Base-by-base conservation (phyloP, 1,140 invertebrate genomes). In the Dreissena polymorpha region DNA sequence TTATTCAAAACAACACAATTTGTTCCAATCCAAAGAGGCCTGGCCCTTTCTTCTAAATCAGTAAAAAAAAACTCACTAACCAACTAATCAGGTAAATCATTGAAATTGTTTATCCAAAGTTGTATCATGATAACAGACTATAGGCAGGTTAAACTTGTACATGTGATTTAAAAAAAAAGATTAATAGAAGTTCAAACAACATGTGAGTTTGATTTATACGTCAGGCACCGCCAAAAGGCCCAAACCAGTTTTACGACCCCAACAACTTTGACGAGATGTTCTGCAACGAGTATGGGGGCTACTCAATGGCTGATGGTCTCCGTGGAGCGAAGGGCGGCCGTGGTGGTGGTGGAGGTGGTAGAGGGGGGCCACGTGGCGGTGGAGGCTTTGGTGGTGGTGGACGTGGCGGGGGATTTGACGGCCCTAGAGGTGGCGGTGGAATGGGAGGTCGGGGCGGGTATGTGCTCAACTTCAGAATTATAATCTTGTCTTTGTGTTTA, bases 191-290 rank as follows among this genome's bases (percentile, higher is more conserved):
- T 63, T 63, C 2, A 63, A 6, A n/a, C 39, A 39, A 39, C 39
- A 39, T 39, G 8, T 39, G 2, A 39, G 2, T 5, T 27, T 5
- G 18, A 6, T n/a, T 73, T 84, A 70, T 87, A 94, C 81, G 94
- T 69, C 93, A 97, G 96, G 97, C 97, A 67, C 97, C 97, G 63
- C 95, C 98, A 39, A 99, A 98, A 93, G 98, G 98, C 13, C 94
- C 95, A 18, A 96, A 96, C 86, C 96, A 97, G 89, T 96, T 96
- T 27, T 99, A 99, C 93, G 97, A 99, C 93, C 98, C 98, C 8
- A 96, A 97, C 91, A 98, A 99, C 93, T 99, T 96, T 90, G 97
- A 99, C 91, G 97, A 98, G 87, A 96, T 95, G 91, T 98, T 96
- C 91, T 96, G 97, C 10, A 95, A 96, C 55, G 97, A 99, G 89